phyloP scores from a whole-genome alignment of 2,113 vertebrate species.

The Hypocryptadius cinnamomeus region DNA sequence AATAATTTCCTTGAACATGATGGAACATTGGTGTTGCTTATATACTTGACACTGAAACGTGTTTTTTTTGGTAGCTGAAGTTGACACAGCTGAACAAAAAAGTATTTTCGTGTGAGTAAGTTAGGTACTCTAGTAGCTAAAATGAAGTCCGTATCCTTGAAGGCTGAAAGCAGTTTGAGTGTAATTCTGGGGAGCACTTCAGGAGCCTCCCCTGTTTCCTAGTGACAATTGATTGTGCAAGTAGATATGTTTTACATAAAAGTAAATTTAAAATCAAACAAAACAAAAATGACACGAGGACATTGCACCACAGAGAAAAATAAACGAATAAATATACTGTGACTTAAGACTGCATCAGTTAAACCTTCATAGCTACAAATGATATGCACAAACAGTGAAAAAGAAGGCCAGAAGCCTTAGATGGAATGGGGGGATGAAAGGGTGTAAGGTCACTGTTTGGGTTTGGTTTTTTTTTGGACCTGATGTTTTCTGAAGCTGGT shows the following conservation, averaged over 20 bases:
- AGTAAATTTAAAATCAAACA: neutral
- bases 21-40: conserved; percentile 2
- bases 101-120: neutral
- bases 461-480: no score
- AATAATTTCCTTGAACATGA: conserved; percentile 32
- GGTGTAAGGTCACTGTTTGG: neutral
- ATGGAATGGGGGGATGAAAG: neutral
- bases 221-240: neutral
- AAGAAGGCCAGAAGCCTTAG: neutral
- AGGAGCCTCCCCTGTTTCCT: neutral
- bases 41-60: neutral
- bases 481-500: neutral
- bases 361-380: neutral
- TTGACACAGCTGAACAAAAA: neutral
- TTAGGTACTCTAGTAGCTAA: neutral
- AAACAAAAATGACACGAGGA: neutral
- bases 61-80: neutral
- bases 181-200: neutral
- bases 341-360: neutral
- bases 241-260: neutral
- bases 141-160: neutral
- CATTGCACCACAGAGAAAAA: neutral
- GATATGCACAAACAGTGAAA: neutral
- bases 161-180: neutral
- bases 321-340: neutral